Percentiles rank a stretch among this genome's conserved stretches.
These are phyloP conservation scores for Deilephila elpenor DNA, from an alignment of 2,888 invertebrate species.

Conservation along the genomic window DNA sequence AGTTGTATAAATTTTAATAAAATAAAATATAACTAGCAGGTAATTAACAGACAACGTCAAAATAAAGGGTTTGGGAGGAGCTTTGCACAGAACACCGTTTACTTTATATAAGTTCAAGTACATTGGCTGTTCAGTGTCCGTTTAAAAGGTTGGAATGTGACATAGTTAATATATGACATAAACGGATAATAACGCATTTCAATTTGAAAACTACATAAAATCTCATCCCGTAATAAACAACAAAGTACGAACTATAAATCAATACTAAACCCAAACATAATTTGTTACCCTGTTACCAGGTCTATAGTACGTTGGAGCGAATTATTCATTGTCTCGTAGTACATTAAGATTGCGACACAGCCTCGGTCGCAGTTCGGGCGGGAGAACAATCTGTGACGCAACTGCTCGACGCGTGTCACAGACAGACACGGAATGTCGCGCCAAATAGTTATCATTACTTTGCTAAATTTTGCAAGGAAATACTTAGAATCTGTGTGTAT, in stretches of 20 bases:
- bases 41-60: no score
- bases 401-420: slow-evolving; percentile 49
- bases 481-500: neutral
- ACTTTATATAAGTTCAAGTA: no score
- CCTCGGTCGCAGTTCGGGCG: slow-evolving; percentile 57
- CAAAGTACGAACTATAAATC: neutral
- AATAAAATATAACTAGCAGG: no score
- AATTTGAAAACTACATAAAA: no score
- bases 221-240: neutral
- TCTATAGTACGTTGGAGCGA: slow-evolving; percentile 11
- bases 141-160: no score
- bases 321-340: slow-evolving; percentile 29
- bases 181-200: no score
- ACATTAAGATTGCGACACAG: slow-evolving; percentile 54
- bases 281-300: neutral
- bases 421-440: slow-evolving; percentile 38
- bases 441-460: neutral
- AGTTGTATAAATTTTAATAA: no score
- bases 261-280: neutral
- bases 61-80: neutral
- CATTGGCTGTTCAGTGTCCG: no score
- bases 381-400: slow-evolving; percentile 59
- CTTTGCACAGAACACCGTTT: no score
- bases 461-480: neutral
- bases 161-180: no score